Evolutionary conservation across 92 coral and sea anemone species (phyloP), one percentile per base, ranked within the genome.

Genomic region (Porites lobata): DNA sequence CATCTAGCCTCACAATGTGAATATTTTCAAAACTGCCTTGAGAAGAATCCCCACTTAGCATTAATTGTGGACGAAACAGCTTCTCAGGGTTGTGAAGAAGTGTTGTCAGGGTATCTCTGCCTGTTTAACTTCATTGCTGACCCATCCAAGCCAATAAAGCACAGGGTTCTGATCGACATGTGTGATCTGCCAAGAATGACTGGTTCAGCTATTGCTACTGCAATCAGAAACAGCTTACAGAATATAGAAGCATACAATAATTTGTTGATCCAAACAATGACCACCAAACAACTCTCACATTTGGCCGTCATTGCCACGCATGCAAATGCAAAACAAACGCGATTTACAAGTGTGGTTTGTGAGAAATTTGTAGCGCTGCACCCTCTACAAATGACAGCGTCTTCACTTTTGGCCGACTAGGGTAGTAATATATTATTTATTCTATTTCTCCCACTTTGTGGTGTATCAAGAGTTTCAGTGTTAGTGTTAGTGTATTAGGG

Each of bases 61-160:
- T 82, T 83, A 67, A 91, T 89, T 81, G 95, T 91, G 74, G 93
- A 92, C 84, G 91, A 92, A 86, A 92, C 93, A 59, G 85, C 93
- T 77, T 89, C 93, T 80, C 83, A 89, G 83, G 93, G 95, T 81
- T 85, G 88, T 72, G 93, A 82, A 21, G 92, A 91, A 69, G 94
- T 92, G 86, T 72, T 88, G 86, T 87, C 89, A 69, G 91, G 88
- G 78, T 87, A 91, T 81, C 92, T 91, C 63, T 82, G 76, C 24
- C 78, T 90, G 66, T 91, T 90, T 63, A 88, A 87, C 91, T 51
- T 79, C 78, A 83, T 83, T 77, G 83, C 84, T 67, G 88, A 76
- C 81, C 83, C 86, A 17, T 56, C 81, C 76, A 77, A 91, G 26
- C 88, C 94, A 64, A 75, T 84, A 75, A 66, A 87, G 85, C 88